phyloP scores from a whole-genome alignment of 2,888 invertebrate genomes.

The Netelia virgata region DNA sequence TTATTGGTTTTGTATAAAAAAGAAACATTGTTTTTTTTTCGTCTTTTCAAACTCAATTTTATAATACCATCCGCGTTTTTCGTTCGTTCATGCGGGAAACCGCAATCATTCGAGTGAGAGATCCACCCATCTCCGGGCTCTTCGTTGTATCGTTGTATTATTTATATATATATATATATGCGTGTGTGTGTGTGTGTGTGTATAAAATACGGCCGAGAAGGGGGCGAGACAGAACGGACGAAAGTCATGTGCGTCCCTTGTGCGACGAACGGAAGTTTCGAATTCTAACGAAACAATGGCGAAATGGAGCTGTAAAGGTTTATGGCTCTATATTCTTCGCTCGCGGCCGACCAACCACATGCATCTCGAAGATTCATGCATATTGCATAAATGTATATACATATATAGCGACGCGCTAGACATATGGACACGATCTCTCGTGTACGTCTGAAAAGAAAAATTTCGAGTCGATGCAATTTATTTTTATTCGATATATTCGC shows the following conservation, averaged over 20 bases:
- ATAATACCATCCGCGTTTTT: conserved; percentile 20
- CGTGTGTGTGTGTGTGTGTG: background rate
- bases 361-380: conserved; percentile 17
- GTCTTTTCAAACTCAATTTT: conserved; percentile 5
- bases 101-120: conserved; percentile 44
- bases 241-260: background rate
- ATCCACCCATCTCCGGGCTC: conserved; percentile 9
- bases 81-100: conserved; percentile 53
- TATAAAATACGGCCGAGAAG: background rate
- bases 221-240: background rate
- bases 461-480: no score
- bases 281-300: conserved; percentile 80
- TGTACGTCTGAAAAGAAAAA: no score
- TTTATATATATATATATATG: background rate
- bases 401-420: conserved; percentile 4
- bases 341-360: conserved; percentile 67
- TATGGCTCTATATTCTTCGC: conserved; percentile 81
- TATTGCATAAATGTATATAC: conserved; percentile 25
- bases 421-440: conserved; percentile 22
- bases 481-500: no score
- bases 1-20: no score
- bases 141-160: background rate
- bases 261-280: conserved; percentile 80
- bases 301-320: conserved; percentile 79
- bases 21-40: background rate